Conservation (phyloP, 1,140 invertebrate genomes). For the Pseudomyrmex flavicornis region DNA sequence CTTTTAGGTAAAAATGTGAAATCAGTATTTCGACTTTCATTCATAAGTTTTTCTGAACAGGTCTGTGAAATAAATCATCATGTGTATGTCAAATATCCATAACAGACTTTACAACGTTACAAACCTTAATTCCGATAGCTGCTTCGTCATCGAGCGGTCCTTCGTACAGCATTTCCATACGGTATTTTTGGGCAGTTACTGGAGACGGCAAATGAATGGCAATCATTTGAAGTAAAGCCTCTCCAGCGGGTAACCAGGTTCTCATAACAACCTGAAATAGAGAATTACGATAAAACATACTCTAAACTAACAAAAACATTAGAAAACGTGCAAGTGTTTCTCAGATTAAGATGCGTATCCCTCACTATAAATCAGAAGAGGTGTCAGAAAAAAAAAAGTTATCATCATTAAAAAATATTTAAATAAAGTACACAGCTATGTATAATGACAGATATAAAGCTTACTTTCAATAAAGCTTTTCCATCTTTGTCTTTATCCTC, state of each 20-base stretch:
- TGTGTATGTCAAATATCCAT: slow-evolving; percentile 34
- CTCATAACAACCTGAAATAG: slow-evolving; percentile 95
- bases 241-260: slow-evolving; percentile 99
- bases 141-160: slow-evolving; percentile 99
- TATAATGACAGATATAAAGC: slow-evolving; percentile 15
- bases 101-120: slow-evolving; percentile 33
- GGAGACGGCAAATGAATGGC: slow-evolving; percentile 99
- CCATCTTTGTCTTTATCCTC: slow-evolving; percentile 99
- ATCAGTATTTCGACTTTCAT: slow-evolving; percentile 79
- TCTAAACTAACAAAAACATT: slow-evolving; percentile 2
- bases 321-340: not conserved
- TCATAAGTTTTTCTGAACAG: slow-evolving; percentile 82
- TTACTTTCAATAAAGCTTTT: slow-evolving; percentile 93
- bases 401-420: slow-evolving; percentile 76
- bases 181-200: slow-evolving; percentile 99
- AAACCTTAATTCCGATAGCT: slow-evolving; percentile 93
- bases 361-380: slow-evolving; percentile 83
- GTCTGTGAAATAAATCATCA: slow-evolving; percentile 84
- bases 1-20: slow-evolving; percentile 7
- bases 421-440: too few species aligned
- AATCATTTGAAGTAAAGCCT: slow-evolving; percentile 99
- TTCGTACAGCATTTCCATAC: slow-evolving; percentile 99
- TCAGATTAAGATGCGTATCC: slow-evolving; percentile 71
- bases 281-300: not conserved
- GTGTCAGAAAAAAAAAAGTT: slow-evolving; percentile 82